Percentiles rank a stretch among this genome's conserved stretches.
phyloP scores from a whole-genome alignment of 2,888 invertebrate species.

The Perdita meconis region DNA sequence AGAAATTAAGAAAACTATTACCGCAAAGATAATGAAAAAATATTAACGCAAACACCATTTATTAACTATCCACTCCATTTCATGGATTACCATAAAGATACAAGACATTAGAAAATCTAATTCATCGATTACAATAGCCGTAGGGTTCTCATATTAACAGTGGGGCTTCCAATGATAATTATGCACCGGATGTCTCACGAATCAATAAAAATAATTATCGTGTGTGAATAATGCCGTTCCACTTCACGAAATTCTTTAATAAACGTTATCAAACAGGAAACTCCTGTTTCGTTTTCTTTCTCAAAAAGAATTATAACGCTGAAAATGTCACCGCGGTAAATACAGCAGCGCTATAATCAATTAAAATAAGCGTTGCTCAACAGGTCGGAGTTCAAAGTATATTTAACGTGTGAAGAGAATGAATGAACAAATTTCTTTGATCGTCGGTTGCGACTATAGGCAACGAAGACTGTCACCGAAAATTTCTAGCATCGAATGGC shows the following conservation, averaged over 20 bases:
- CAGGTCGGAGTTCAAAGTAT: no score
- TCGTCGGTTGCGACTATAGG: no score
- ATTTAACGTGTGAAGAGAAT: no score
- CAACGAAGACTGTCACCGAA: not conserved
- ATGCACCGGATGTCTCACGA: conserved; percentile 46
- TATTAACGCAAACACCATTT: not conserved
- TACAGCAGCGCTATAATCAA: no score
- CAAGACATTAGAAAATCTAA: not conserved
- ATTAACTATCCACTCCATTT: conserved; percentile 17
- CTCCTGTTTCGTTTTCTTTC: not conserved
- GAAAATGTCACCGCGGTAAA: no score
- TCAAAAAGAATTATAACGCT: not conserved
- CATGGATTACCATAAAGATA: conserved; percentile 11
- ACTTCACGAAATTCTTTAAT: conserved; percentile 9
- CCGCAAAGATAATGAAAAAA: no score
- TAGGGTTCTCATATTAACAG: conserved; percentile 22
- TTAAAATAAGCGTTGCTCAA: no score
- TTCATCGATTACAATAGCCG: conserved; percentile 36
- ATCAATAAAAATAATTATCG: conserved; percentile 42
- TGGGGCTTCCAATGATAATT: conserved; percentile 49
- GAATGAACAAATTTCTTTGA: no score
- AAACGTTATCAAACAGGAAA: not conserved
- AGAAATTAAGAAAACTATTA: no score
- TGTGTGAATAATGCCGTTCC: conserved; percentile 4
- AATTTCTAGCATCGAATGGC: not conserved